These are phyloP conservation scores for Hoplostethus mediterraneus DNA, from an alignment of 2,797 vertebrate species.

Conservation along the genomic window DNA sequence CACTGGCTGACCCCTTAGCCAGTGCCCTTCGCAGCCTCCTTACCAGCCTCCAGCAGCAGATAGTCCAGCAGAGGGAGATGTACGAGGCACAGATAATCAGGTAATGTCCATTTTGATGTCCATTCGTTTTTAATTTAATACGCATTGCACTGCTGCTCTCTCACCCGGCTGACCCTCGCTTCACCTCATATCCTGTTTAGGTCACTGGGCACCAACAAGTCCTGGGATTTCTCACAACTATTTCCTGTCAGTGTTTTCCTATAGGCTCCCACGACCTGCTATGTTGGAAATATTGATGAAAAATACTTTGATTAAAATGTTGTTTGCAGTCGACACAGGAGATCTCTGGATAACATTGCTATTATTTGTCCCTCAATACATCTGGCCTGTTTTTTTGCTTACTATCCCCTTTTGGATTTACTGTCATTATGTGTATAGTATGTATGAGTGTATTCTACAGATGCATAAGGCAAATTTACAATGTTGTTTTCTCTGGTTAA, in stretches of 20 bases:
- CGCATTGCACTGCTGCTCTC: neutral
- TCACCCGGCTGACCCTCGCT: conserved; percentile 52
- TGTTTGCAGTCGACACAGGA: neutral
- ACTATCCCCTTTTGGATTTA: neutral
- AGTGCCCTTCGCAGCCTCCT: conserved; percentile 79
- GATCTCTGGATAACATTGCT: neutral
- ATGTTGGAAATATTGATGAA: neutral
- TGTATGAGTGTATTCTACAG: neutral
- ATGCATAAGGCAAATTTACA: too few relatives aligned
- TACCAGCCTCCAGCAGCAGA: conserved; percentile 81
- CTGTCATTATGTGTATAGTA: too few relatives aligned
- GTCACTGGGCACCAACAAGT: conserved; percentile 13
- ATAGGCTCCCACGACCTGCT: neutral
- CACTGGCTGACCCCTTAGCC: conserved; percentile 73
- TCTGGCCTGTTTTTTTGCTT: too few relatives aligned
- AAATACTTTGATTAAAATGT: neutral
- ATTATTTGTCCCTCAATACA: too few relatives aligned
- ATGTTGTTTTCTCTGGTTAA: conserved; percentile 5
- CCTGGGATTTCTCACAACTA: neutral
- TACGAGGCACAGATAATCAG: conserved; percentile 79
- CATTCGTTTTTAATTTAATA: conserved; percentile 1
- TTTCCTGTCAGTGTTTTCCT: neutral
- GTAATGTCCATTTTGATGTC: conserved; percentile 47
- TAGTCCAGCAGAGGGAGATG: conserved; percentile 76
- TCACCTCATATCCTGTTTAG: conserved; percentile 73